Conservation (phyloP, 2,113 vertebrate genomes). For the Dolichotis patagonum region DNA sequence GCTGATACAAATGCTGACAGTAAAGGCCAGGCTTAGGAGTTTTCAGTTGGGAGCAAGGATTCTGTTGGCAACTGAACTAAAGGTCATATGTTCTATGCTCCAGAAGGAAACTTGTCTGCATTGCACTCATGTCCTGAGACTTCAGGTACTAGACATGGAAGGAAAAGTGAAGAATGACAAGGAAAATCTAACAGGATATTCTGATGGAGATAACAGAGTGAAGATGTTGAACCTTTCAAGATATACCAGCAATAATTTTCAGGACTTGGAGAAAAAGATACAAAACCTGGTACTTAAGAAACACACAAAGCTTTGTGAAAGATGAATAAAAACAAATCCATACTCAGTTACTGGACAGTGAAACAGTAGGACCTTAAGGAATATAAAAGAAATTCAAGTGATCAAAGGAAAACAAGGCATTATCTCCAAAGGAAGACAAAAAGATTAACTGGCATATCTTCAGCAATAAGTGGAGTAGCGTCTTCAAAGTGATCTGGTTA, state of each 20-base stretch:
- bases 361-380: background rate
- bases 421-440: background rate
- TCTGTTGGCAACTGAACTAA: background rate
- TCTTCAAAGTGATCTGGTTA: background rate
- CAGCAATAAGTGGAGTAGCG: background rate
- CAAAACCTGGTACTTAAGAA: conserved; percentile 28
- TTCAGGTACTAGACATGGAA: background rate
- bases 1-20: background rate
- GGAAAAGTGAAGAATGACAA: background rate
- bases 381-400: conserved; percentile 7
- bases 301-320: background rate
- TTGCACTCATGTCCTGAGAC: background rate
- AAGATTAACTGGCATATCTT: background rate
- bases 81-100: background rate
- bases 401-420: background rate
- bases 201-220: background rate
- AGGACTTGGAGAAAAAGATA: background rate
- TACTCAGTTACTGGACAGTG: background rate
- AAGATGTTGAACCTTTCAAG: background rate
- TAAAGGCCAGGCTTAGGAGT: background rate
- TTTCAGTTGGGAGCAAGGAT: background rate
- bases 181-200: background rate
- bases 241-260: background rate
- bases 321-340: background rate
- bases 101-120: background rate